Evolutionary conservation across 2,888 invertebrate species (phyloP).

Genomic region (Creontiades dilutus): DNA sequence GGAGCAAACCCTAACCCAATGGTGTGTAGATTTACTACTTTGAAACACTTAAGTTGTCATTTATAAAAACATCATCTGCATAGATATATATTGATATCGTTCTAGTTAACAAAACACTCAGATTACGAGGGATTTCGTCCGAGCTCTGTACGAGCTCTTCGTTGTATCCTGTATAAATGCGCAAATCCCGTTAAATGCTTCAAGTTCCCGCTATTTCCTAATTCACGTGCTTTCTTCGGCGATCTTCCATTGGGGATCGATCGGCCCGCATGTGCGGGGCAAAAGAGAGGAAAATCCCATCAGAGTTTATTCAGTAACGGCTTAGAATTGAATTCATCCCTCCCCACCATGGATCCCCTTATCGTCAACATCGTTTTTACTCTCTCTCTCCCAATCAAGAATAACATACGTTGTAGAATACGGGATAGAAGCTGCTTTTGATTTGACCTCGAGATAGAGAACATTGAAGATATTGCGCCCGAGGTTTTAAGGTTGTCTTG

Average conservation of each 20-base stretch:
- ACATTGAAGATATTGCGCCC: not conserved
- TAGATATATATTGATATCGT: too few relatives aligned
- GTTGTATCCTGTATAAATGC: too few relatives aligned
- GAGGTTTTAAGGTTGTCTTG: not conserved
- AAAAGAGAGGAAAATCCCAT: not conserved
- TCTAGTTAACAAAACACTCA: too few relatives aligned
- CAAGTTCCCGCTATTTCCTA: not conserved
- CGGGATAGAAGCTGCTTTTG: not conserved
- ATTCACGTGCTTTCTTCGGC: not conserved
- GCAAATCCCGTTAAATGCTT: too few relatives aligned
- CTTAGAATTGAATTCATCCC: conserved; percentile 17
- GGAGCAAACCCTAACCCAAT: too few relatives aligned
- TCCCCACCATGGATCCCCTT: too few relatives aligned
- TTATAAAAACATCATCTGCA: too few relatives aligned
- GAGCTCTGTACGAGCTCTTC: too few relatives aligned
- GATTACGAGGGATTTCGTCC: too few relatives aligned
- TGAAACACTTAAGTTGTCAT: too few relatives aligned
- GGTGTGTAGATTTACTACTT: too few relatives aligned
- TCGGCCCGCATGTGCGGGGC: not conserved
- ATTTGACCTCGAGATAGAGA: not conserved
- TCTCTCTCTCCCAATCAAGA: not conserved
- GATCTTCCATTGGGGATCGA: not conserved
- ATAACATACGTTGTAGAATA: conserved; percentile 36
- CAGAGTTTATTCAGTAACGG: conserved; percentile 31
- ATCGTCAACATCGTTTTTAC: not conserved